Base-by-base conservation (phyloP, 2,797 vertebrate species). In the Loris lydekkerianus region DNA sequence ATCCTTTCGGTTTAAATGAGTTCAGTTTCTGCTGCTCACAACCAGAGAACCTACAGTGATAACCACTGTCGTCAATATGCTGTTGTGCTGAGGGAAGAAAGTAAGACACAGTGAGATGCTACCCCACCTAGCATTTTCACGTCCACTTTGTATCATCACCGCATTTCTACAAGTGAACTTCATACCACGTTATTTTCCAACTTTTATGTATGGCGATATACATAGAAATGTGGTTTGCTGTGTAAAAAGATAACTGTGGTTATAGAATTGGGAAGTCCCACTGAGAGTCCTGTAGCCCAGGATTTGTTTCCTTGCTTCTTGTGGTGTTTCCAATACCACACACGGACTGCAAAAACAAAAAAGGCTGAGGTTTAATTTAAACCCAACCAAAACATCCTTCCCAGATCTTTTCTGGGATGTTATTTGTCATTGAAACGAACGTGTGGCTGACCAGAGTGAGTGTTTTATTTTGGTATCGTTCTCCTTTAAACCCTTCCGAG, bases 361-460 rank as follows among this genome's bases (percentile, higher is more conserved):
- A 84, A 40, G 21, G 13, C 76, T 95, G 43, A 69, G 40, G 63
- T 61, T 27, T 40, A 4, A 77, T 70, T 86, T 75, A 77, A 90
- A 94, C n/a, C 61, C 58, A 86, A 53, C 43, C n/a, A 87, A 94
- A 92, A 29, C 65, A 46, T 17, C 72, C 65, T 82, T 87, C 89
- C 61, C 53, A 86, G 23, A 75, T 56, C 31, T 85, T 91, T 72
- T 20, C 83, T 60, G 37, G 20, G 86, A 83, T 86, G 37, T 88
- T 46, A 76, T 46, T 84, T 95, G 91, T 82, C 88, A 53, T 37
- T 29, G 88, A 91, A 80, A 82, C 0, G 4, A 77, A 61, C 6
- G 72, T 27, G 56, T 88, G 77, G 40, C 31, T 86, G 73, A n/a
- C 31, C 53, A 43, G 77, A 92, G 70, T 37, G 85, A 94, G 84